Evolutionary conservation across 1,140 invertebrate species (phyloP).

Genomic region (Sitophilus oryzae): DNA sequence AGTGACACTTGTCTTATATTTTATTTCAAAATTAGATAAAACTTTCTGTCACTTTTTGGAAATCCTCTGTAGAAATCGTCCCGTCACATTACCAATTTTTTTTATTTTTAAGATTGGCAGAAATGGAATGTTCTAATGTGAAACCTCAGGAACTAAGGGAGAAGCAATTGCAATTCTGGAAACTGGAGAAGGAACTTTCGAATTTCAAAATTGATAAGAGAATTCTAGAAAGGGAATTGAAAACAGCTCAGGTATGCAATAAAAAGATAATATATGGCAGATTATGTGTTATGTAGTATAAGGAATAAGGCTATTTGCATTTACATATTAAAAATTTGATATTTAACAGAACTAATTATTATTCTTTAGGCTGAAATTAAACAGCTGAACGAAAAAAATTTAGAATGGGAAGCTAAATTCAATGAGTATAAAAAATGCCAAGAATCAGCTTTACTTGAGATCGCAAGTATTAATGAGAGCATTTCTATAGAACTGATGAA

Average conservation of each 20-base stretch:
- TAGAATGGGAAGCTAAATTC: constrained; percentile 46
- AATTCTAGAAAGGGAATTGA: constrained; percentile 57
- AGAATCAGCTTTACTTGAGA: constrained; percentile 32
- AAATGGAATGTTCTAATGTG: constrained; percentile 24
- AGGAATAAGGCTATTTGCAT: too few relatives aligned
- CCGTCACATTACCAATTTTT: background rate
- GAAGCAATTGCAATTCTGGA: constrained; percentile 43
- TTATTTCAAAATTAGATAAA: too few relatives aligned
- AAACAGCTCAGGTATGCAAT: constrained; percentile 52
- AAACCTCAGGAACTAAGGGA: constrained; percentile 56
- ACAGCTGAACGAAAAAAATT: constrained; percentile 49
- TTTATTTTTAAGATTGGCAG: constrained; percentile 10
- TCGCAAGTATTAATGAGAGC: constrained; percentile 35
- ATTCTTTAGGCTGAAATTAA: constrained; percentile 40
- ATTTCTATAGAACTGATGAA: constrained; percentile 34
- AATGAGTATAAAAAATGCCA: constrained; percentile 30
- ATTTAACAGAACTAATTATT: background rate
- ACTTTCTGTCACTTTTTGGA: too few relatives aligned
- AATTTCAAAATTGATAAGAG: constrained; percentile 62
- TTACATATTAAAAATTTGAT: too few relatives aligned
- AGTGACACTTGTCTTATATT: too few relatives aligned
- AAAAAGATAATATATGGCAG: too few relatives aligned
- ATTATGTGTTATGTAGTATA: too few relatives aligned
- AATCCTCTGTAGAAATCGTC: too few relatives aligned
- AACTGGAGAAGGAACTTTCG: constrained; percentile 57